Conservation (phyloP, 2,888 invertebrate genomes). For the Plebejus melissa region DNA sequence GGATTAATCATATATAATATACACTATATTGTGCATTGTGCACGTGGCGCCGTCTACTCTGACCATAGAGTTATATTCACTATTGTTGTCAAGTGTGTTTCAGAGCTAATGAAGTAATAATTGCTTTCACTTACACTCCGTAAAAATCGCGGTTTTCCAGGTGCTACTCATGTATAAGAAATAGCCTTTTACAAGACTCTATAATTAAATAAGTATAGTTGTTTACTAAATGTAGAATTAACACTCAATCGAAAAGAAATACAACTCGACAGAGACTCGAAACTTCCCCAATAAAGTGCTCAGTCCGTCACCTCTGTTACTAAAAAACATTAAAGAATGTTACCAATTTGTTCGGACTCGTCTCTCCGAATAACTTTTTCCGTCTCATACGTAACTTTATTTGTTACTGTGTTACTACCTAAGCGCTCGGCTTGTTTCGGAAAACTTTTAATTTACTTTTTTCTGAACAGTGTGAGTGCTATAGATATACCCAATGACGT, state of each 20-base stretch:
- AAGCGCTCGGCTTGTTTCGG: not conserved
- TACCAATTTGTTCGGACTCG: conserved; percentile 19
- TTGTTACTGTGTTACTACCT: conserved; percentile 19
- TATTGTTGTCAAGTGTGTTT: too few species aligned
- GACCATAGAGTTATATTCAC: too few species aligned
- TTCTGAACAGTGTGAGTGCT: not conserved
- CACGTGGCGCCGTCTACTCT: too few species aligned
- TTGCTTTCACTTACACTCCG: too few species aligned
- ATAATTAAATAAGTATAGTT: not conserved
- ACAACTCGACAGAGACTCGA: not conserved
- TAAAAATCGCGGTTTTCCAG: too few species aligned
- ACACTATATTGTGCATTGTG: too few species aligned
- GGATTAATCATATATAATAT: too few species aligned
- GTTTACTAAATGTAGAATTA: not conserved
- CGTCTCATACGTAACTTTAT: conserved; percentile 23
- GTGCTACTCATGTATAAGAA: too few species aligned
- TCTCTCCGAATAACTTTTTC: conserved; percentile 18
- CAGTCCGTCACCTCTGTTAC: conserved; percentile 14
- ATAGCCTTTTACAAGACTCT: not conserved
- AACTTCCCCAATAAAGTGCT: conserved; percentile 21
- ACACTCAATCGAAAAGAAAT: not conserved
- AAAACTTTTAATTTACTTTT: conserved; percentile 11
- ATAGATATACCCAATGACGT: not conserved
- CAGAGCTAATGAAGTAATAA: too few species aligned
- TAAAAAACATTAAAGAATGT: conserved; percentile 25